A percentile compares a stretch with the other conserved stretches of the same genome.
Evolutionary conservation across 2,113 vertebrate genomes (phyloP).

Genomic region (Phylloscopus whistleri): DNA sequence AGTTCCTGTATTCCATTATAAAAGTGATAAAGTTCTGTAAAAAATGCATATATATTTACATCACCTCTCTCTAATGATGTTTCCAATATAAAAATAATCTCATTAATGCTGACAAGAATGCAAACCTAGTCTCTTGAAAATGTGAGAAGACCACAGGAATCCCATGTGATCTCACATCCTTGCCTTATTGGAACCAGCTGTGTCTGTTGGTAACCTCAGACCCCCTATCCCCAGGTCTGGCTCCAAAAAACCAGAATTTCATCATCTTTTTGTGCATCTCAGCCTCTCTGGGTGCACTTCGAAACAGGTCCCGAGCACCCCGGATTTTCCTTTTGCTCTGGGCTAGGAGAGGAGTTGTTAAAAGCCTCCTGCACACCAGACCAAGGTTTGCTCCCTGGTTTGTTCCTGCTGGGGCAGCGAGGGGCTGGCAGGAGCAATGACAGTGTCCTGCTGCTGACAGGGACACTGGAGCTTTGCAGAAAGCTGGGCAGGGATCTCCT

Average conservation of each 20-base stretch:
- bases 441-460: background rate
- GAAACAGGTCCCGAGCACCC: background rate
- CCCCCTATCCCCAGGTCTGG: background rate
- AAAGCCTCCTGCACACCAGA: background rate
- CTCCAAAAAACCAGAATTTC: slow-evolving; percentile 19
- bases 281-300: background rate
- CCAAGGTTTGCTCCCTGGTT: background rate
- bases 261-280: slow-evolving; percentile 10
- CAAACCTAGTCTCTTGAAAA: slow-evolving; percentile 40
- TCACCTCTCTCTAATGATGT: background rate
- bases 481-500: background rate
- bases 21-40: background rate
- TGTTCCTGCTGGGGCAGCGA: background rate
- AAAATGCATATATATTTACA: background rate
- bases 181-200: slow-evolving; percentile 78
- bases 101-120: slow-evolving; percentile 38
- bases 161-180: slow-evolving; percentile 63
- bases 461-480: background rate
- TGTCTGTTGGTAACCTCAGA: background rate
- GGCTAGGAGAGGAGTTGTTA: background rate
- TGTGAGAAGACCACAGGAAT: slow-evolving; percentile 65
- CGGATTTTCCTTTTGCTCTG: background rate
- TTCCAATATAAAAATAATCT: slow-evolving; percentile 52
- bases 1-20: background rate
- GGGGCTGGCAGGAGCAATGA: background rate